Base-by-base conservation (phyloP, 2,797 vertebrate genomes). In the Vespertilio murinus region DNA sequence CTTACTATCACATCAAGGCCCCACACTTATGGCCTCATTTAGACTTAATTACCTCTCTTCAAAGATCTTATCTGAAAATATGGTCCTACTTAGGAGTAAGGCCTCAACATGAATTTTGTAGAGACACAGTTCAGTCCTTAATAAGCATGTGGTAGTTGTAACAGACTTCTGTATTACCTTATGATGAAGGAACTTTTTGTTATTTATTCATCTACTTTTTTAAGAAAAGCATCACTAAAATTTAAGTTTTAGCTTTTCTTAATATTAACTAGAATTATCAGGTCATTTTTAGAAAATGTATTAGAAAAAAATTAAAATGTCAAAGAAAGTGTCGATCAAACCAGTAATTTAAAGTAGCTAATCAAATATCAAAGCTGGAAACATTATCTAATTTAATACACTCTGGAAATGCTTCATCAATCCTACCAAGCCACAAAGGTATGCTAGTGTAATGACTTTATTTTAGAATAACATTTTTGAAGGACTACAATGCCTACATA, bases 271-370 rank as follows among this genome's bases (percentile, higher is more conserved):
- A 40, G 3, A 80, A 33, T 77, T 90, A 80, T 65, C 10, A 71
- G 42, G 20, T 2, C 6, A 90, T 7, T 73, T 88, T 93, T 87
- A 86, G 45, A 93, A 79, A 54, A n/a, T 22, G 2, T 73, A 80
- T 61, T 71, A 78, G 25, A 22, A 80, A 91, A 91, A 81, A 61
- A 16, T 79, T 69, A 8, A 95, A 90, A 91, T 75, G 61, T 5
- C 12, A 91, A 59, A 35, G 56, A 67, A 61, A 7, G 28, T 13
- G 1, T 47, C 38, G 33, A 79, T 2, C 47, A 69, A 52, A 47
- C 2, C 20, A 74, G 12, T 40, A 79, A 59, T 28, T 89, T 16
- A 70, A 78, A 84, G 7, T 16, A 49, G 30, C 6, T 23, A 5
- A 90, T 25, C 17, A 47, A 88, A 45, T 45, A 75, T n/a, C 5